Conservation (phyloP, 1,140 invertebrate species). For the Drosophila insularis region DNA sequence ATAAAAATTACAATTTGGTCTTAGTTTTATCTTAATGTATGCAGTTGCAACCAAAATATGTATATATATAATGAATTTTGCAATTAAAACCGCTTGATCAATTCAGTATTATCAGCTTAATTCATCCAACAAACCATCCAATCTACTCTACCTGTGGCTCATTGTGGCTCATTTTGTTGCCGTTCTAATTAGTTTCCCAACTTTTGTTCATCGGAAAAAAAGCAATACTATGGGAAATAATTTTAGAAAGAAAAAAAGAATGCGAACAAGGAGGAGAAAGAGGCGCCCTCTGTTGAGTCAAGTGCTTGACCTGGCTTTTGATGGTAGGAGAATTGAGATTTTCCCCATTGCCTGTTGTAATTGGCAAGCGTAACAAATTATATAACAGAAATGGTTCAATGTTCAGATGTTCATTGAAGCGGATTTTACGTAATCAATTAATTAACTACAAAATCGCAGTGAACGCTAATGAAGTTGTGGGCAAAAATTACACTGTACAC, state of each 20-base stretch:
- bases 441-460: slow-evolving; percentile 73
- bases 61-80: no score
- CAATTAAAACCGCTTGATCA: no score
- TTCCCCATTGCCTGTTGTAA: slow-evolving; percentile 42
- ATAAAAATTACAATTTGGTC: no score
- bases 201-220: slow-evolving; percentile 39
- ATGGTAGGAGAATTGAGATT: slow-evolving; percentile 3
- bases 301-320: slow-evolving; percentile 30
- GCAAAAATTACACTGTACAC: slow-evolving; percentile 28
- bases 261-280: neutral
- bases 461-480: slow-evolving; percentile 71
- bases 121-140: neutral
- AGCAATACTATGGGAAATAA: neutral
- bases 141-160: slow-evolving; percentile 7
- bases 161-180: slow-evolving; percentile 44
- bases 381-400: slow-evolving; percentile 44
- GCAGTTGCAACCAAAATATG: no score
- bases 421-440: slow-evolving; percentile 72
- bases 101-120: neutral
- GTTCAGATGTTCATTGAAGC: slow-evolving; percentile 59
- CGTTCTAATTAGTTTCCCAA: slow-evolving; percentile 67
- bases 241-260: neutral
- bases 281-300: slow-evolving; percentile 8
- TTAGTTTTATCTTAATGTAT: no score
- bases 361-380: slow-evolving; percentile 73